A percentile compares a stretch with the other conserved stretches of the same genome.
Evolutionary conservation across 2,113 vertebrate genomes (phyloP).

Genomic region (Myotis yumanensis): DNA sequence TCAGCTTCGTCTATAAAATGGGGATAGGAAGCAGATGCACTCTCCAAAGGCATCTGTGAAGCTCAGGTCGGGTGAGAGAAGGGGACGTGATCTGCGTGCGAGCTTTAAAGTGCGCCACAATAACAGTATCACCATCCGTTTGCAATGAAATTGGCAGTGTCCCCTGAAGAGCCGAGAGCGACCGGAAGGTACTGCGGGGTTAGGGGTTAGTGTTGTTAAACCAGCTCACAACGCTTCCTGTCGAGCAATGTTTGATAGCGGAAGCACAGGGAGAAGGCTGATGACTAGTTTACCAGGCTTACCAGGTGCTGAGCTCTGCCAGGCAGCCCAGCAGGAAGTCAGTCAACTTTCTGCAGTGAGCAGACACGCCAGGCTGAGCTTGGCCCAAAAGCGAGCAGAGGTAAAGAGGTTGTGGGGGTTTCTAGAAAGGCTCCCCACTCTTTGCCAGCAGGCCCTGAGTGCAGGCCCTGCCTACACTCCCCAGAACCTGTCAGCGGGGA

Average conservation of each 20-base stretch:
- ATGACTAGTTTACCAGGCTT: background rate
- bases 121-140: background rate
- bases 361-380: background rate
- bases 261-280: background rate
- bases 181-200: background rate
- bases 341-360: background rate
- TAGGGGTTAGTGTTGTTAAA: background rate
- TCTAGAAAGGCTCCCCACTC: background rate
- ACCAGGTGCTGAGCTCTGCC: background rate
- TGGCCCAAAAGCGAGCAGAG: background rate
- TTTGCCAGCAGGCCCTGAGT: background rate
- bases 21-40: background rate
- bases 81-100: too few relatives aligned
- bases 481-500: background rate
- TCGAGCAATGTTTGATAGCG: background rate
- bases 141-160: background rate
- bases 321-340: background rate
- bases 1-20: conserved; percentile 10
- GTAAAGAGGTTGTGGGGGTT: background rate
- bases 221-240: background rate
- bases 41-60: background rate
- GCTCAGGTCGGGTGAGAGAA: background rate
- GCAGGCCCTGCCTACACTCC: background rate
- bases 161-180: background rate
- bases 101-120: background rate